Conservation (phyloP, 92 coral and sea anemone genomes). For the Palythoa caribaeorum region DNA sequence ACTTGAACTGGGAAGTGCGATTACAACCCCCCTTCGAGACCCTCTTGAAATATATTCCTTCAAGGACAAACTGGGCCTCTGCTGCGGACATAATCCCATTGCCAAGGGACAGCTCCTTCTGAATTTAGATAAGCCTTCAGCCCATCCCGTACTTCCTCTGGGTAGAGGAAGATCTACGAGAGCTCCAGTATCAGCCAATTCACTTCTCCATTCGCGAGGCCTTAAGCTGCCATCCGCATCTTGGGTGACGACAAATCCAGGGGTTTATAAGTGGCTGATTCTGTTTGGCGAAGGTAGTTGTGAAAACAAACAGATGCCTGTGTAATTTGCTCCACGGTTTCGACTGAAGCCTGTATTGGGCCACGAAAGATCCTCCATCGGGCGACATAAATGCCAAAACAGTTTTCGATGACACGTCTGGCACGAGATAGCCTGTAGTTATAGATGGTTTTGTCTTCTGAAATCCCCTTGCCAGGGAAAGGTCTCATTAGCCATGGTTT, state of each 20-base stretch:
- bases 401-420: no score
- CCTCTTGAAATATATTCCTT: background rate
- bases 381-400: no score
- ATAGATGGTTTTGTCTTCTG: no score
- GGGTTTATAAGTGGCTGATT: conserved; percentile 5
- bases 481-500: no score
- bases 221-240: conserved; percentile 3
- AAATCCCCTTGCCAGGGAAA: no score
- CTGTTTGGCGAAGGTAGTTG: conserved; percentile 61
- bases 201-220: conserved; percentile 11
- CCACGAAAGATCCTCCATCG: no score
- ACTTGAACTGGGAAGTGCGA: no score
- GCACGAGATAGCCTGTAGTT: no score
- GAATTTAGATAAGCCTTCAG: conserved; percentile 56
- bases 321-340: conserved; percentile 51
- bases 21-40: no score
- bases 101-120: conserved; percentile 44
- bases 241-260: background rate
- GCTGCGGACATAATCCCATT: background rate
- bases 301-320: conserved; percentile 60
- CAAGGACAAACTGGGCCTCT: background rate
- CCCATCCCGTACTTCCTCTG: conserved; percentile 50
- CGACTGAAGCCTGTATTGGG: conserved; percentile 24
- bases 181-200: conserved; percentile 35
- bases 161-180: conserved; percentile 37